A percentile compares a stretch with the other conserved stretches of the same genome.
phyloP scores from a whole-genome alignment of 1,140 invertebrate species.

The Heliconius melpomene region DNA sequence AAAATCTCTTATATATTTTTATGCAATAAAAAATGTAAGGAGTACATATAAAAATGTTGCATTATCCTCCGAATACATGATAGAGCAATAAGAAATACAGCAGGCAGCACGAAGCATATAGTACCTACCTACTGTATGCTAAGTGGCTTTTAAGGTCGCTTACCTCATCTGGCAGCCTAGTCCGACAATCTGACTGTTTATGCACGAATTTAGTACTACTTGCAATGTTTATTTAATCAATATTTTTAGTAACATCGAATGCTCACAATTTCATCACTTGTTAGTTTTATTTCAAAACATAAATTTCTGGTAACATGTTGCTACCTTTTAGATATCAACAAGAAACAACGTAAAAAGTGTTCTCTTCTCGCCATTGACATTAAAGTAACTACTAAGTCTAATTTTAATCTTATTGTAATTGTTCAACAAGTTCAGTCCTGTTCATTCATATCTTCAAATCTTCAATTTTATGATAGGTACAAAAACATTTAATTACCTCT shows the following conservation, averaged over 20 bases:
- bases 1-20: too few species aligned
- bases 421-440: too few species aligned
- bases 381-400: too few species aligned
- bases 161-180: constrained; percentile 72
- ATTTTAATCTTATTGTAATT: too few species aligned
- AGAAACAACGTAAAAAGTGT: neutral
- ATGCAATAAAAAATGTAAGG: too few species aligned
- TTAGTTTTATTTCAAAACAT: neutral
- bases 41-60: neutral
- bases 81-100: constrained; percentile 72
- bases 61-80: constrained; percentile 34
- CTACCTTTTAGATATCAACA: neutral
- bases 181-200: constrained; percentile 57
- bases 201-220: constrained; percentile 60
- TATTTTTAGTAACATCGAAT: constrained; percentile 32
- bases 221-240: constrained; percentile 60
- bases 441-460: too few species aligned
- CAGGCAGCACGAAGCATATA: constrained; percentile 54
- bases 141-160: constrained; percentile 79
- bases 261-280: constrained; percentile 5
- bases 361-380: too few species aligned
- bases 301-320: neutral
- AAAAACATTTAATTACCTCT: neutral
- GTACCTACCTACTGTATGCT: constrained; percentile 50
- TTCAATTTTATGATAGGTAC: too few species aligned